A percentile compares a stretch with the other conserved stretches of the same genome.
Conservation (phyloP, 2,113 vertebrate genomes). For the Petrocephalus microphthalmus region DNA sequence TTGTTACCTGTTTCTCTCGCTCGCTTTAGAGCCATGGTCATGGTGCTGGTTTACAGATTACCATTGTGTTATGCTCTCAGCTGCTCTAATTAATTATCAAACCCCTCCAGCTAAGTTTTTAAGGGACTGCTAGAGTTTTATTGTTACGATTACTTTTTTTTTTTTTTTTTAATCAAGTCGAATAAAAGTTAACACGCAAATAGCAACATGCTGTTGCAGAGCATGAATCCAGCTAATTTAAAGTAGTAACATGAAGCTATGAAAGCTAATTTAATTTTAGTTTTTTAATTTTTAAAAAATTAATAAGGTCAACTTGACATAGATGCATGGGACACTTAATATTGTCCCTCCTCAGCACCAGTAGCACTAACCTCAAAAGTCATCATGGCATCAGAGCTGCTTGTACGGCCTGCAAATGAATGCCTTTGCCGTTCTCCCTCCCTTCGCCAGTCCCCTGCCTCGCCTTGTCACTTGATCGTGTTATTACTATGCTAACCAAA, state of each 20-base stretch:
- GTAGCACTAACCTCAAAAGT: constrained; percentile 59
- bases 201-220: not conserved
- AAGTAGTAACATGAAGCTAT: not conserved
- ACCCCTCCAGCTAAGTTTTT: not conserved
- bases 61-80: not conserved
- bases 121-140: not conserved
- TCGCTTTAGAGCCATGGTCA: not conserved
- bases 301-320: not conserved
- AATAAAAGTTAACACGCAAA: not conserved
- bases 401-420: constrained; percentile 50
- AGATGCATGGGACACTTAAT: not conserved
- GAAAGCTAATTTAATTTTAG: not conserved
- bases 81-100: constrained; percentile 19
- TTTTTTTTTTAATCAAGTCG: not conserved
- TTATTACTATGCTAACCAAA: constrained; percentile 77
- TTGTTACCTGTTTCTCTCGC: not conserved
- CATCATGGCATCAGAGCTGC: constrained; percentile 39
- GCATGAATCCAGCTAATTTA: not conserved
- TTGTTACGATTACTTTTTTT: not conserved
- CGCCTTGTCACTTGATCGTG: constrained; percentile 68
- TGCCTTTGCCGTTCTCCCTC: constrained; percentile 28
- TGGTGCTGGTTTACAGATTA: not conserved
- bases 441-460: constrained; percentile 34
- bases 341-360: constrained; percentile 54
- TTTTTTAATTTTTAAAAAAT: not conserved